Evolutionary conservation across 1,140 invertebrate species (phyloP).

Genomic region (Lepidotrigona ventralis): DNA sequence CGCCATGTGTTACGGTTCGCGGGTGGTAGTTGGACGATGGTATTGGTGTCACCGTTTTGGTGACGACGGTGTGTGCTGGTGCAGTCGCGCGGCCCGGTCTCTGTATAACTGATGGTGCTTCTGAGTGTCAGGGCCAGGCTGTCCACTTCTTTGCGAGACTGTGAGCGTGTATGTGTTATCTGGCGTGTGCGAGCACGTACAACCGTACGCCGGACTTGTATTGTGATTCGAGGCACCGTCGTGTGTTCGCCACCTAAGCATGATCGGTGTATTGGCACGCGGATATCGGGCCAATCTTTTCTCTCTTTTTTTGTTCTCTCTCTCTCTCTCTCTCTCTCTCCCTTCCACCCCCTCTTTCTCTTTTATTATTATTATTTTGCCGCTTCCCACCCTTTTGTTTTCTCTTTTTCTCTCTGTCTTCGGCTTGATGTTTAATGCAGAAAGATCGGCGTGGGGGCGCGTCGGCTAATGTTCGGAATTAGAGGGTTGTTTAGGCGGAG

Average conservation of each 20-base stretch:
- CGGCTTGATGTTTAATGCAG: not conserved
- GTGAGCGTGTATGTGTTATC: constrained; percentile 36
- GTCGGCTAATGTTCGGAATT: not conserved
- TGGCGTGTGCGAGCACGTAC: constrained; percentile 18
- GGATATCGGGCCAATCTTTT: constrained; percentile 35
- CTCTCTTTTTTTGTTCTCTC: not conserved
- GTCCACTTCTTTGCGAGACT: constrained; percentile 74
- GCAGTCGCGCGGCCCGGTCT: constrained; percentile 62
- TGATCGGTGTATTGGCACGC: constrained; percentile 47
- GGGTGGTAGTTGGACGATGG: constrained; percentile 54
- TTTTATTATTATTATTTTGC: not conserved
- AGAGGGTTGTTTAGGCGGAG: constrained; percentile 5
- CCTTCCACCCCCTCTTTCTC: too few species aligned
- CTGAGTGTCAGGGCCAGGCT: constrained; percentile 76
- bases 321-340: too few species aligned
- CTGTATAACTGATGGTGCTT: constrained; percentile 77
- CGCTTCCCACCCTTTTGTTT: not conserved
- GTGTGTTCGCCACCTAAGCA: constrained; percentile 39
- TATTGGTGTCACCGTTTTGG: constrained; percentile 41
- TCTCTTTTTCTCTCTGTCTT: not conserved
- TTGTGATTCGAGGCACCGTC: constrained; percentile 40
- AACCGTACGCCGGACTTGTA: constrained; percentile 30
- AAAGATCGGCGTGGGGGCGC: not conserved
- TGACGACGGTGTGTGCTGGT: constrained; percentile 47
- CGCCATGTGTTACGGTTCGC: constrained; percentile 63